Base-by-base conservation (phyloP, 2,888 invertebrate genomes). In the Emmelina monodactyla region DNA sequence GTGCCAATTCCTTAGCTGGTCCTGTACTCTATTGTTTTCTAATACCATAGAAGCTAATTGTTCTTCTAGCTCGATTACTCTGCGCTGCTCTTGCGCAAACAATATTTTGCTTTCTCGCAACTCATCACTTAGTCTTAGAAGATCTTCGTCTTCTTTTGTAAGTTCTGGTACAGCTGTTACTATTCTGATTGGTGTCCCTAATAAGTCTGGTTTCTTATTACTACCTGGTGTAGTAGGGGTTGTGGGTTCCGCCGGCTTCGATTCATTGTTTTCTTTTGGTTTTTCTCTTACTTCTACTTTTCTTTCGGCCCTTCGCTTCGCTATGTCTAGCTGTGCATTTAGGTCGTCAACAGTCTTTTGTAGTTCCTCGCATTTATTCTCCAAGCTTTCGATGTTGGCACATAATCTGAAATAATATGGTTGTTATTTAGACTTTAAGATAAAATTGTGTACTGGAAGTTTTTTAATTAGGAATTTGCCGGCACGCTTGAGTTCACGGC, bases 351-450 rank as follows among this genome's bases (percentile, higher is more conserved):
- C 80, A 61, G 85, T 87, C 62, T 87, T 87, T 55, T 89, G 90
- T 36, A 92, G 76, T 43, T 95, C 94, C 55, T 94, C 94, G 62
- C 88, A 88, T 60, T 89, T 89, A 30, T 83, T 66, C 67, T 96
- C 95, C 52, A 95, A 78, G 16, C 84, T 83, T 62, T 94, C 92
- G 48, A 93, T 87, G 50, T 85, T 91, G 41, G 84, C 75, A 53
- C 87, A 86, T 55, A 93, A 82, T 45, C 88, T 89, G 72, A 16
- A 64, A 67, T 19, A 32, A 7, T 3, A 25, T n/a, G n/a, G n/a
- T n/a, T n/a, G n/a, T n/a, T n/a, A n/a, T n/a, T n/a, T n/a, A n/a
- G n/a, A n/a, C n/a, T n/a, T n/a, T n/a, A n/a, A n/a, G n/a, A n/a
- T n/a, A n/a, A n/a, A n/a, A n/a, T n/a, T n/a, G n/a, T n/a, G n/a